phyloP scores from a whole-genome alignment of 2,113 vertebrate genomes.

The Ageneiosus marmoratus region DNA sequence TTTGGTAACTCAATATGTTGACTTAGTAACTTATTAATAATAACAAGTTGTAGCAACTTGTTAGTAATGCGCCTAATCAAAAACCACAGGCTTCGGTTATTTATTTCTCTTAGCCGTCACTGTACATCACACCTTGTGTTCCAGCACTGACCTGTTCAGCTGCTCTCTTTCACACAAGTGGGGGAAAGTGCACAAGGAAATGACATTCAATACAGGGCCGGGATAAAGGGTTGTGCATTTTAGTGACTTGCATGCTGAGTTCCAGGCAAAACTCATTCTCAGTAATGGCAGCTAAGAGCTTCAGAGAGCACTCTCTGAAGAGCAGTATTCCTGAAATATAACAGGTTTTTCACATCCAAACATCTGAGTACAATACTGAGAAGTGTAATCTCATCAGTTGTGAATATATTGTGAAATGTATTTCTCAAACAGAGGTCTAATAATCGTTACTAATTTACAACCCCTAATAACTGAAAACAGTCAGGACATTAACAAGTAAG shows the following conservation, averaged over 20 bases:
- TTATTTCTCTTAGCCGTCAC: not conserved
- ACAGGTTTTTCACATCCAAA: not conserved
- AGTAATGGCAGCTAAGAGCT: not conserved
- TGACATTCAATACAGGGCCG: not conserved
- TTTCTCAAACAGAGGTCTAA: not conserved
- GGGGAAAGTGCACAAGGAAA: not conserved
- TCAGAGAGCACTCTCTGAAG: constrained; percentile 1
- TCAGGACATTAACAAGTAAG: not conserved
- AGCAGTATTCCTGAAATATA: not conserved
- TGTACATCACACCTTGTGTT: constrained; percentile 11
- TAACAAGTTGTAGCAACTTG: not conserved
- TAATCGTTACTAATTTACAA: not conserved
- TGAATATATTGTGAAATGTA: not conserved
- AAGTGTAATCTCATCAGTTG: not conserved
- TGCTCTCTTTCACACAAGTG: constrained; percentile 19
- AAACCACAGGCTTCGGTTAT: not conserved
- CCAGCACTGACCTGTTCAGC: not conserved
- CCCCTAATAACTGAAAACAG: not conserved
- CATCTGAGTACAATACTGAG: not conserved
- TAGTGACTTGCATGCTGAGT: constrained; percentile 11
- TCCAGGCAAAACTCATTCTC: constrained; percentile 20
- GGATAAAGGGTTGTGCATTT: not conserved
- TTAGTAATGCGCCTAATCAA: not conserved
- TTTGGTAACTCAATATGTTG: not conserved
- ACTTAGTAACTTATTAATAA: not conserved